Percentiles rank a stretch among this genome's conserved stretches.
Evolutionary conservation across 2,113 vertebrate species (phyloP).

Genomic region (Peromyscus polionotus): DNA sequence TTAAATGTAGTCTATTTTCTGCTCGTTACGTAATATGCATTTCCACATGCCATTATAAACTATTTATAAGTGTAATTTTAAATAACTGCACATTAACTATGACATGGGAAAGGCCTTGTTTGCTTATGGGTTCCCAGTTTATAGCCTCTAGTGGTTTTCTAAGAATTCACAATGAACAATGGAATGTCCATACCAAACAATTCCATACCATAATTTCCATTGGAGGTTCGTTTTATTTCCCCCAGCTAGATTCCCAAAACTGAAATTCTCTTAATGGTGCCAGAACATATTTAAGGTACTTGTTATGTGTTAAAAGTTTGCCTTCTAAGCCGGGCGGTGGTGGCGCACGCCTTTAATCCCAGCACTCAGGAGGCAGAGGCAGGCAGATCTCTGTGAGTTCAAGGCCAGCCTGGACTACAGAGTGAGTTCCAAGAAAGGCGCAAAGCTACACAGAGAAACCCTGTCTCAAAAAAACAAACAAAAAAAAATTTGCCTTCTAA

Average conservation of each 20-base stretch:
- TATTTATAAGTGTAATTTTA: not conserved
- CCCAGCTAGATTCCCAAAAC: constrained; percentile 10
- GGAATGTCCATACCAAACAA: not conserved
- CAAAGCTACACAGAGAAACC: too few relatives aligned
- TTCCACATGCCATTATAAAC: not conserved
- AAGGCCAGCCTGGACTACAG: too few relatives aligned
- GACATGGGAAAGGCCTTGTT: not conserved
- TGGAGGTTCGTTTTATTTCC: constrained; percentile 1
- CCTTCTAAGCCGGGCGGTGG: not conserved
- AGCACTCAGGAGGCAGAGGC: too few relatives aligned
- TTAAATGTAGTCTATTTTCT: not conserved
- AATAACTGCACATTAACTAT: not conserved
- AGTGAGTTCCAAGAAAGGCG: too few relatives aligned
- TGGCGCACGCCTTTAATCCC: too few relatives aligned
- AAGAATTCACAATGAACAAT: not conserved
- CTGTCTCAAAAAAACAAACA: too few relatives aligned
- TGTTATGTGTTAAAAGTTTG: constrained; percentile 46
- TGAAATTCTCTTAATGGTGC: constrained; percentile 49
- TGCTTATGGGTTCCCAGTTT: not conserved
- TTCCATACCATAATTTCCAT: constrained; percentile 9
- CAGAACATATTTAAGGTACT: constrained; percentile 29
- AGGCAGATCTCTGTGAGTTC: too few relatives aligned
- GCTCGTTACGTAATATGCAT: not conserved
- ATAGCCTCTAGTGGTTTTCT: constrained; percentile 2
- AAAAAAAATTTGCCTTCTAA: constrained; percentile 23